Conservation (phyloP, 2,888 invertebrate species). For the Cryptus viduatorius region DNA sequence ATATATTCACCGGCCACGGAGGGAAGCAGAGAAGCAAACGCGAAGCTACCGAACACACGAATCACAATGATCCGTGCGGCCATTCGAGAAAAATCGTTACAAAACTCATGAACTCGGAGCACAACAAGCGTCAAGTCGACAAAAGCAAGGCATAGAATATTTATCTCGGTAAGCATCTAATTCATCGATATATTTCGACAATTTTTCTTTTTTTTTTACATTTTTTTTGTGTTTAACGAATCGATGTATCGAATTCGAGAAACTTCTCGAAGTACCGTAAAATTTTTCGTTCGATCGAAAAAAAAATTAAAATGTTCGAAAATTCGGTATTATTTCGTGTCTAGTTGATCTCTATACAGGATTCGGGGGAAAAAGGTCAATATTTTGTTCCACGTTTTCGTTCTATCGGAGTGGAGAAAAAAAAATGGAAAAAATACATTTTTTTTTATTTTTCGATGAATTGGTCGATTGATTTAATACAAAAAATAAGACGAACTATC, state of each 20-base stretch:
- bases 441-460: neutral
- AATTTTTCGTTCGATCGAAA: neutral
- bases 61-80: conserved; percentile 96
- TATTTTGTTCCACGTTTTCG: too few species aligned
- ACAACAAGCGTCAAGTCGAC: conserved; percentile 89
- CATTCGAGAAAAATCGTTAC: conserved; percentile 96
- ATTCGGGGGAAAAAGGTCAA: too few species aligned
- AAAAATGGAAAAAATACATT: neutral
- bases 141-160: conserved; percentile 80
- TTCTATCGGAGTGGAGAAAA: too few species aligned
- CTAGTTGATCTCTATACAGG: too few species aligned
- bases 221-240: too few species aligned
- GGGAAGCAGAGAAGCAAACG: conserved; percentile 96
- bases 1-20: conserved; percentile 93
- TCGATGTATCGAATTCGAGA: neutral
- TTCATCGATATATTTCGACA: neutral
- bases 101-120: conserved; percentile 94
- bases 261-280: neutral
- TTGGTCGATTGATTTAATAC: neutral
- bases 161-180: conserved; percentile 34
- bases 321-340: neutral
- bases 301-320: neutral
- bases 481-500: too few species aligned
- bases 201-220: neutral
- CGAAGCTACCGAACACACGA: conserved; percentile 95